A percentile compares a stretch with the other conserved stretches of the same genome.
These are phyloP conservation scores for Papilio demoleus DNA, from an alignment of 2,888 invertebrate genomes.

Conservation along the genomic window DNA sequence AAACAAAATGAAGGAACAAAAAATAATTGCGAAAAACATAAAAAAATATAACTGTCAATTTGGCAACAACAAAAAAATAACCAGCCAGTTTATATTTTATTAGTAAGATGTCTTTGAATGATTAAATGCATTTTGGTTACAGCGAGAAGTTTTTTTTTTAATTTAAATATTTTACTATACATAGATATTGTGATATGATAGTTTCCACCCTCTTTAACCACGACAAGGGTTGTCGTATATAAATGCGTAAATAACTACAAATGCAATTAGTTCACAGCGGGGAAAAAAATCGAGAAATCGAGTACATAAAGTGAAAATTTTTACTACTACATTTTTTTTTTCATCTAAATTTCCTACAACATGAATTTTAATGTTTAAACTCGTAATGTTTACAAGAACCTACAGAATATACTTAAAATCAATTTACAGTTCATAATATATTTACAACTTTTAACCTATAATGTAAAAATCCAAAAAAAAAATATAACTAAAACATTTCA, in stretches of 20 bases:
- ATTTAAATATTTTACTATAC: constrained; percentile 64
- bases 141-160: constrained; percentile 20
- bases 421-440: constrained; percentile 73
- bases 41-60: constrained; percentile 3
- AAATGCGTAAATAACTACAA: constrained; percentile 39
- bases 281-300: constrained; percentile 46
- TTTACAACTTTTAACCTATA: constrained; percentile 65
- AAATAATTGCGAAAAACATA: neutral
- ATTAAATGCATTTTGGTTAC: constrained; percentile 39
- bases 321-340: constrained; percentile 62
- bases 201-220: constrained; percentile 60
- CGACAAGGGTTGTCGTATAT: constrained; percentile 16
- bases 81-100: neutral
- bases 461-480: constrained; percentile 43
- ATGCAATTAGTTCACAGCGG: constrained; percentile 43
- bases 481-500: constrained; percentile 45
- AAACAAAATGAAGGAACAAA: constrained; percentile 10
- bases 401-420: constrained; percentile 66
- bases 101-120: constrained; percentile 26
- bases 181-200: constrained; percentile 80
- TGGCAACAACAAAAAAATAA: constrained; percentile 10
- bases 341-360: constrained; percentile 75
- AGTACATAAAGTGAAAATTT: constrained; percentile 54
- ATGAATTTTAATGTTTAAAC: constrained; percentile 72
- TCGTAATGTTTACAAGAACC: constrained; percentile 65